These are phyloP conservation scores for Hirundichthys speculiger DNA, from an alignment of 2,113 vertebrate species.

Conservation along the genomic window DNA sequence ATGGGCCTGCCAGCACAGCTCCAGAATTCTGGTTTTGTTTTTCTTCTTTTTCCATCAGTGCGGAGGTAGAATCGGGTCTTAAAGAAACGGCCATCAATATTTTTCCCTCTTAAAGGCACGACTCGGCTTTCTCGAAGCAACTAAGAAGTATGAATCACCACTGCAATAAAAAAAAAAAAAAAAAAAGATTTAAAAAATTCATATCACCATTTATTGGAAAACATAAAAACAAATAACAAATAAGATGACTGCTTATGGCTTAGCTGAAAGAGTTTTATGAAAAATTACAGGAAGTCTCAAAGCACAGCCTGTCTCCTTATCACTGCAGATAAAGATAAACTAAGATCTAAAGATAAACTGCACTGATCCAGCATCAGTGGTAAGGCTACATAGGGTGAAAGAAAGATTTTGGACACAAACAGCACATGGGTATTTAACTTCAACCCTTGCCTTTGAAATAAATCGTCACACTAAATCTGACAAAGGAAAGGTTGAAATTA, in stretches of 20 bases:
- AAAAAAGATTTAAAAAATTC: no score
- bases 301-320: conserved; percentile 47
- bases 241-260: conserved; percentile 18
- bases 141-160: conserved; percentile 29
- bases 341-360: conserved; percentile 67
- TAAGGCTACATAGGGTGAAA: conserved; percentile 38
- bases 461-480: conserved; percentile 27
- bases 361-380: conserved; percentile 40
- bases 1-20: conserved; percentile 73
- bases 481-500: conserved; percentile 28
- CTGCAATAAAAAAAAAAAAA: conserved; percentile 24
- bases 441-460: conserved; percentile 27
- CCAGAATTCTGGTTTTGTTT: conserved; percentile 79
- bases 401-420: conserved; percentile 33
- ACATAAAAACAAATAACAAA: conserved; percentile 1
- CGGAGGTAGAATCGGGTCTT: conserved; percentile 64
- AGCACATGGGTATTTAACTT: conserved; percentile 7
- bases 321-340: conserved; percentile 58
- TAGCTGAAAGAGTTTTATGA: conserved; percentile 16
- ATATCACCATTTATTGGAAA: conserved; percentile 24
- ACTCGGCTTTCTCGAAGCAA: conserved; percentile 17
- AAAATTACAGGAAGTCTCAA: conserved; percentile 21
- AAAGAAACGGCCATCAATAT: conserved; percentile 78
- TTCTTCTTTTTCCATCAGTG: conserved; percentile 81
- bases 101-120: conserved; percentile 45